Percentiles rank a stretch among this genome's conserved stretches.
phyloP scores from a whole-genome alignment of 2,113 vertebrate species.

The Dicrurus megarhynchus region DNA sequence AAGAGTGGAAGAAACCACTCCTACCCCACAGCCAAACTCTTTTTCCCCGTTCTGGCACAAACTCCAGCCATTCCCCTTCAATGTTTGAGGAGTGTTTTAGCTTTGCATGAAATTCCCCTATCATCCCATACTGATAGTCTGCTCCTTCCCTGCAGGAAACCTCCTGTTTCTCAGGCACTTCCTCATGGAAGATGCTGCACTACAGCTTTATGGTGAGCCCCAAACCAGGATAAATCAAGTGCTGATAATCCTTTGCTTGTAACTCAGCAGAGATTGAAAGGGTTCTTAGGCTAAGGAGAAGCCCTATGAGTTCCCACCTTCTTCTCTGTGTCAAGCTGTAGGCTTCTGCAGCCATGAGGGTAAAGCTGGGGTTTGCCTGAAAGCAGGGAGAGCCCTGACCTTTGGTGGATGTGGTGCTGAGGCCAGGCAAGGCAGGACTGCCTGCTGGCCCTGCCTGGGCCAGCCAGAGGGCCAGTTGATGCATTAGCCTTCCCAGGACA shows the following conservation, averaged over 20 bases:
- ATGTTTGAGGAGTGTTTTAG: not conserved
- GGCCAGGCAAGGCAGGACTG: not conserved
- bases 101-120: not conserved
- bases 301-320: not conserved
- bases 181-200: not conserved
- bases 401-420: not conserved
- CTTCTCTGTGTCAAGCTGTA: not conserved
- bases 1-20: not conserved
- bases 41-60: not conserved
- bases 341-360: not conserved
- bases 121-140: not conserved
- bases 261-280: not conserved
- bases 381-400: not conserved
- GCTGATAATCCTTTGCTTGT: not conserved
- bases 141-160: not conserved
- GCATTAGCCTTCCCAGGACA: not conserved
- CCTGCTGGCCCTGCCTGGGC: not conserved
- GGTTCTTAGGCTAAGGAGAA: not conserved
- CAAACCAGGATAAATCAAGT: not conserved
- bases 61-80: not conserved
- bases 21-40: not conserved
- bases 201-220: not conserved
- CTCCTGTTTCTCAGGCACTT: not conserved
- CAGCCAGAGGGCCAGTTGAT: not conserved
- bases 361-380: not conserved